Percentiles rank a stretch among this genome's conserved stretches.
phyloP scores from a whole-genome alignment of 2,888 invertebrate genomes.

The Nymphalis urticae region DNA sequence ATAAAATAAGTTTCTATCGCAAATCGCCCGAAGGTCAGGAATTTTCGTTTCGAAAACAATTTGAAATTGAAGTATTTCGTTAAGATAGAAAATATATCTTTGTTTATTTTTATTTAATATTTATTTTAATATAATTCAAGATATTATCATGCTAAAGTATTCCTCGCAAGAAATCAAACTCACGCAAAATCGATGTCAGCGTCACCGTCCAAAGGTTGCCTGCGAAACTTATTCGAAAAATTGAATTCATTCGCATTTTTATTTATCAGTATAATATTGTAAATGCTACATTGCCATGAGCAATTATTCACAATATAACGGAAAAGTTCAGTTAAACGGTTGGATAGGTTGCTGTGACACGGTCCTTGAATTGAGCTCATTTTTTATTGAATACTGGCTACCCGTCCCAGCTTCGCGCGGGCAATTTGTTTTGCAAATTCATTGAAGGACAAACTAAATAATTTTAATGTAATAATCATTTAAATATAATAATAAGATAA shows the following conservation, averaged over 20 bases:
- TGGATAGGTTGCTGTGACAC: constrained; percentile 8
- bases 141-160: neutral
- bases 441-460: too few species aligned
- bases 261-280: neutral
- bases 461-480: too few species aligned
- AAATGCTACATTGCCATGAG: constrained; percentile 8
- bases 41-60: too few species aligned
- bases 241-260: constrained; percentile 1
- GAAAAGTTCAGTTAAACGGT: constrained; percentile 10
- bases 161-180: neutral
- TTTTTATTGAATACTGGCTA: neutral
- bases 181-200: neutral
- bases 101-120: too few species aligned
- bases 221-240: neutral
- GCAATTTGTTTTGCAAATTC: too few species aligned
- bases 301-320: constrained; percentile 4
- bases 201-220: neutral
- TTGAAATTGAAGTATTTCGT: too few species aligned
- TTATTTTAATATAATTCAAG: too few species aligned
- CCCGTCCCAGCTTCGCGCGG: too few species aligned
- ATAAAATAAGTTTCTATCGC: too few species aligned
- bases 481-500: too few species aligned
- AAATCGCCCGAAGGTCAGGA: too few species aligned
- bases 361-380: neutral
- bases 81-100: too few species aligned